These are phyloP conservation scores for Podarcis cretensis DNA, from an alignment of 2,113 vertebrate species.

Conservation along the genomic window DNA sequence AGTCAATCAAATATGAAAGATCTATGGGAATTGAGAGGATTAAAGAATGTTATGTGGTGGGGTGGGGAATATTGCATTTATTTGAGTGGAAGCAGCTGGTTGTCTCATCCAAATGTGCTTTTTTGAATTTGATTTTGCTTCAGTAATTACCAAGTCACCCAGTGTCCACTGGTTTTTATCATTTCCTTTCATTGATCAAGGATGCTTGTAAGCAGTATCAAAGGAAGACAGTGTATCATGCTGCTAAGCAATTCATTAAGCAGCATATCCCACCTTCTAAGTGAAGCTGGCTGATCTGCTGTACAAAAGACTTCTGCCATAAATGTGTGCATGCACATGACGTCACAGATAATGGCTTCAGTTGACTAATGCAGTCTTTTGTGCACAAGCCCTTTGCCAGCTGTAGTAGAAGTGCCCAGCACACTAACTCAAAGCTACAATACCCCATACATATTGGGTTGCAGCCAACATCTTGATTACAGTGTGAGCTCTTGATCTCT, in stretches of 20 bases:
- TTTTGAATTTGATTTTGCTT: background rate
- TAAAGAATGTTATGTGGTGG: background rate
- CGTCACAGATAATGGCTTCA: background rate
- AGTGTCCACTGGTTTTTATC: background rate
- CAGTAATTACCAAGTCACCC: background rate
- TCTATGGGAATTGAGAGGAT: background rate
- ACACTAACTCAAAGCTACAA: background rate
- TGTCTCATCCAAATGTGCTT: background rate
- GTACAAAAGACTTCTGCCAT: background rate
- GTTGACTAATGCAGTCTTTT: background rate
- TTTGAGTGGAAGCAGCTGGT: background rate
- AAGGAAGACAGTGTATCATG: background rate
- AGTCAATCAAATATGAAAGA: conserved; percentile 4
- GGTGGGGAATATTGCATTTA: background rate
- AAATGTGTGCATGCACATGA: background rate
- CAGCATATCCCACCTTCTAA: background rate
- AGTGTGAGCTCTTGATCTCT: background rate
- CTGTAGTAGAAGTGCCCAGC: background rate
- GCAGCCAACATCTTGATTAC: background rate
- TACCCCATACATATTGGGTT: background rate
- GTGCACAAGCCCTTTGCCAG: background rate
- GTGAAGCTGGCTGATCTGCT: too few species aligned
- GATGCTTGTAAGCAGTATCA: background rate
- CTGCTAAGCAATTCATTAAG: background rate
- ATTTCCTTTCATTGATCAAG: background rate